Base-by-base conservation (phyloP, 2,888 invertebrate genomes). In the Protonemura montana region DNA sequence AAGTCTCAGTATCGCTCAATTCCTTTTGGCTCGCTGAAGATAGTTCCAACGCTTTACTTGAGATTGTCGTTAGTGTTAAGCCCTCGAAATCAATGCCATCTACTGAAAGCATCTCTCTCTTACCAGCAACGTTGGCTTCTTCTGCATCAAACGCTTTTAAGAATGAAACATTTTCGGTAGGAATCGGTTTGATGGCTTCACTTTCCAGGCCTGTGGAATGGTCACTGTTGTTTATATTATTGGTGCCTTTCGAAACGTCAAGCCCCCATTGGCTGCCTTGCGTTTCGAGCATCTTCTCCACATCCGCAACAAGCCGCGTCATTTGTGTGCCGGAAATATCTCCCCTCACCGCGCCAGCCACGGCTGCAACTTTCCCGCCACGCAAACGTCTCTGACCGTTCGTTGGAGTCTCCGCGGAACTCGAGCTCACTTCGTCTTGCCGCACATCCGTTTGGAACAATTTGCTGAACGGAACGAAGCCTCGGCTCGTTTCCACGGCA, bases 11-110 rank as follows among this genome's bases (percentile, higher is more conserved):
- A 87, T 92, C 89, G 25, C 88, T 86, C 28, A 92, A 90, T 13
- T 89, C 87, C 89, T 91, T 92, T 81, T 92, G 92, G 88, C 89
- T 90, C 28, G 90, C 91, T 7, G 91, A 90, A 88, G 90, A 89
- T 87, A 91, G 91, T 76, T 90, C 90, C 76, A 91, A 88, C 92
- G 28, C 0, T 0, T 21, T n/a, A 25, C 7, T 26, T 7, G 42
- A 21, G 7, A 35, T 30, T 41, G 42, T 26, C 5, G 25, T 84
- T 84, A 0, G 84, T 42, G 76, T 59, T 26, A 5, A 27, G 28
- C 16, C 21, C 25, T 28, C 21, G 21, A 3, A 0, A 29, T 25
- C 41, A 7, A 82, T 28, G n/a, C n/a, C 6, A 21, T 25, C 27
- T 7, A 28, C 77, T 16, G n/a, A 76, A 25, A 13, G n/a, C 77